These are phyloP conservation scores for Mycteria americana DNA, from an alignment of 2,797 vertebrate genomes.

Conservation along the genomic window DNA sequence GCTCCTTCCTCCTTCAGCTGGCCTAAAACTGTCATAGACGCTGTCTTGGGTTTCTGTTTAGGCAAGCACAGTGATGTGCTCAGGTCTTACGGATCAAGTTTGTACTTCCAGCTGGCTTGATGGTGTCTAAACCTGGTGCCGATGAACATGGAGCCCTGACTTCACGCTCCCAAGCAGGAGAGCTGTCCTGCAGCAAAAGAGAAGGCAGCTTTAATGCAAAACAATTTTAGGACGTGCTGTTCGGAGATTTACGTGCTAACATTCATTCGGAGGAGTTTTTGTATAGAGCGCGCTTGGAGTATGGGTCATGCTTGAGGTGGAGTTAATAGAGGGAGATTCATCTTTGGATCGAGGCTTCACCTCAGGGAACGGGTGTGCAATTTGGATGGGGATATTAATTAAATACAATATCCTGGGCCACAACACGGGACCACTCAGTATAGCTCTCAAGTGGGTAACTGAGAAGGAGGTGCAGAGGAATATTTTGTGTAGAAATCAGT, in stretches of 20 bases:
- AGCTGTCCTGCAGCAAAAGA: not conserved
- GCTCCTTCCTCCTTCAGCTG: not conserved
- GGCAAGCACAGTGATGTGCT: not conserved
- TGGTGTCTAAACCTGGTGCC: not conserved
- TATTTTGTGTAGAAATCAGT: not conserved
- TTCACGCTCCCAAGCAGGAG: not conserved
- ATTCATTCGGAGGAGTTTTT: not conserved
- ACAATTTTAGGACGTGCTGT: fast-evolving
- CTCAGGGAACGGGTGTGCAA: not conserved
- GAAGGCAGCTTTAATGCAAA: not conserved
- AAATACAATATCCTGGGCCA: not conserved
- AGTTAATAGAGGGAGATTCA: not conserved
- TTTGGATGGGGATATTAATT: not conserved
- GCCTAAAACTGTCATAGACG: not conserved
- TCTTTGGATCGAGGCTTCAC: not conserved
- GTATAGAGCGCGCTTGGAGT: not conserved
- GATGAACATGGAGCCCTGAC: not conserved
- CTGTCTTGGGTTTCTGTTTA: not conserved
- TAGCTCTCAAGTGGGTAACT: not conserved
- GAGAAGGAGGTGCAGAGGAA: not conserved
- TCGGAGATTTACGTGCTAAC: not conserved
- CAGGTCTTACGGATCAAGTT: too few relatives aligned
- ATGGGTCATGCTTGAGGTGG: too few relatives aligned
- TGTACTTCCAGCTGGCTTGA: not conserved
- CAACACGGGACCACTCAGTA: fast-evolving